Evolutionary conservation across 2,888 invertebrate species (phyloP).

Genomic region (Cactoblastis cactorum): DNA sequence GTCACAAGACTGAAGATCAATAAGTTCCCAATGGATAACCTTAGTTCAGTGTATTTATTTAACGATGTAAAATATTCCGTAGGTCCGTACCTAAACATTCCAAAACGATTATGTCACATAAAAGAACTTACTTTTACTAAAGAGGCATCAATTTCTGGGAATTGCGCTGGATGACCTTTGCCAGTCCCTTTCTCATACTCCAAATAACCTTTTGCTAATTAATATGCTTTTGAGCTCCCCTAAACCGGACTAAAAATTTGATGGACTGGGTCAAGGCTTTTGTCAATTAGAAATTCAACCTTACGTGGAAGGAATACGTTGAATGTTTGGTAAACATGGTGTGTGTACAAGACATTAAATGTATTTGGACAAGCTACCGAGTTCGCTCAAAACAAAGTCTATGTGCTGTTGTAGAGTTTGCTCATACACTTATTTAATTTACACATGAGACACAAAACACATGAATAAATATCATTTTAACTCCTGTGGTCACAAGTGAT

Average conservation of each 20-base stretch:
- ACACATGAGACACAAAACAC: neutral
- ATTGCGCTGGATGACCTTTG: neutral
- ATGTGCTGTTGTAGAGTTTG: neutral
- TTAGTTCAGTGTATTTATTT: too few species aligned
- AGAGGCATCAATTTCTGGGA: neutral
- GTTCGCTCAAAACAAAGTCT: neutral
- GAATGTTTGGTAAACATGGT: neutral
- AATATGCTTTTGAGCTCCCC: neutral
- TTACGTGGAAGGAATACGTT: constrained; percentile 3
- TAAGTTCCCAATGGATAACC: too few species aligned
- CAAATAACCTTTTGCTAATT: constrained; percentile 8
- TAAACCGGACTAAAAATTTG: neutral
- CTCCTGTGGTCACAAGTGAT: too few species aligned
- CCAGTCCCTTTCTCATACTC: neutral
- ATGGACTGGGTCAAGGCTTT: neutral
- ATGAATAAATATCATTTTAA: neutral
- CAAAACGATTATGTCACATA: neutral
- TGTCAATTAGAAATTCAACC: neutral
- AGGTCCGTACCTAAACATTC: neutral
- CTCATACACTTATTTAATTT: neutral
- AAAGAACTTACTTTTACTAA: neutral
- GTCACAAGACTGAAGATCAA: too few species aligned
- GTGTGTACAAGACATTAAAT: constrained; percentile 4
- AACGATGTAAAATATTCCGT: too few species aligned
- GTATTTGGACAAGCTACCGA: constrained; percentile 6